Conservation (phyloP, 2,797 vertebrate species). For the Sardinella longiceps region DNA sequence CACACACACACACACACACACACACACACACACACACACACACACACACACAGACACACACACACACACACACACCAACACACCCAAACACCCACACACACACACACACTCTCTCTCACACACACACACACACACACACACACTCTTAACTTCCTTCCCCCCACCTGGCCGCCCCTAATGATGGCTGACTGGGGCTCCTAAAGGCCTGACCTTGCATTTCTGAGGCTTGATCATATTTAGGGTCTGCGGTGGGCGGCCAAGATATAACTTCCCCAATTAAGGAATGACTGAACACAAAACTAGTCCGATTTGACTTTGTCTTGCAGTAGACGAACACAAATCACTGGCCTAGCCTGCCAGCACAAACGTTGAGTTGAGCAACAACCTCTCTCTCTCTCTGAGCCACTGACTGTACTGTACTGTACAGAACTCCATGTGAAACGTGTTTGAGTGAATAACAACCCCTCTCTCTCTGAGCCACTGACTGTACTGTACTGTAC, state of each 20-base stretch:
- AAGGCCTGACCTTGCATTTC: conserved; percentile 23
- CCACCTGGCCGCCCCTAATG: not conserved
- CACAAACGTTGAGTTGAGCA: not conserved
- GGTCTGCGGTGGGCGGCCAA: conserved; percentile 35
- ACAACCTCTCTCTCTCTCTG: not conserved
- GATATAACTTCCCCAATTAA: conserved; percentile 49
- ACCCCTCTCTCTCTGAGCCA: not conserved
- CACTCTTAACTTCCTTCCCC: conserved; percentile 10
- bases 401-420: not conserved
- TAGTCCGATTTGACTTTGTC: conserved; percentile 25
- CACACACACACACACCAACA: too few relatives aligned
- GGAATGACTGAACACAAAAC: conserved; percentile 41
- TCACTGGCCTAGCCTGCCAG: not conserved
- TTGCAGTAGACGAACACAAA: conserved; percentile 38
- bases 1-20: too few relatives aligned
- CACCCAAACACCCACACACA: too few relatives aligned
- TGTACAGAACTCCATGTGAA: too few relatives aligned
- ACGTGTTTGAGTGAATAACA: not conserved
- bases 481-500: not conserved
- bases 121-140: too few relatives aligned
- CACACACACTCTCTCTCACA: too few relatives aligned
- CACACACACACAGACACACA: too few relatives aligned
- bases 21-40: too few relatives aligned
- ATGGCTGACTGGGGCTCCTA: not conserved
- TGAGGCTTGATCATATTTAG: conserved; percentile 41